These are phyloP conservation scores for Cremastinae sp. DNA, from an alignment of 2,888 invertebrate species.

Conservation along the genomic window DNA sequence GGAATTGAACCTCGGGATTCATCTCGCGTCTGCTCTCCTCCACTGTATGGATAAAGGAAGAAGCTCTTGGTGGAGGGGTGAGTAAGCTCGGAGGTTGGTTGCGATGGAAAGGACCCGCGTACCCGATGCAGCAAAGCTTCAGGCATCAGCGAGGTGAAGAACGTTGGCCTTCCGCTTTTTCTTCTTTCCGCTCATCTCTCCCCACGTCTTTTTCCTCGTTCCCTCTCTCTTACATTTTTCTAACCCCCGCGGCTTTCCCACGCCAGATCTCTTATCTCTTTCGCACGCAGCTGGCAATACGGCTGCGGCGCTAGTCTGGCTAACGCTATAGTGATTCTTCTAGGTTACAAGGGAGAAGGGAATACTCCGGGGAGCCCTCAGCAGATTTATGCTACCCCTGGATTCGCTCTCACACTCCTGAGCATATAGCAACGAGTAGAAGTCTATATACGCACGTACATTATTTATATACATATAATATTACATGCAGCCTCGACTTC, in stretches of 20 bases:
- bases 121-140: slow-evolving; percentile 38
- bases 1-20: slow-evolving; percentile 78
- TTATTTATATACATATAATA: slow-evolving; percentile 36
- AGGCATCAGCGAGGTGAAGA: slow-evolving; percentile 29
- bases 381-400: slow-evolving; percentile 78
- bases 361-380: slow-evolving; percentile 78
- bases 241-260: slow-evolving; percentile 49
- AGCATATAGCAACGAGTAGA: slow-evolving; percentile 37
- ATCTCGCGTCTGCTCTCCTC: slow-evolving; percentile 71
- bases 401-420: slow-evolving; percentile 66
- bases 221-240: slow-evolving; percentile 2
- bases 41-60: slow-evolving; percentile 50
- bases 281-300: slow-evolving; percentile 53
- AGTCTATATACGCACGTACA: slow-evolving; percentile 44
- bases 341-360: slow-evolving; percentile 67
- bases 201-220: slow-evolving; percentile 43
- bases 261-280: slow-evolving; percentile 51
- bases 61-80: slow-evolving; percentile 43
- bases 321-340: slow-evolving; percentile 26
- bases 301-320: slow-evolving; percentile 41
- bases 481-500: slow-evolving; percentile 46
- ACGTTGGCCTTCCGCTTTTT: slow-evolving; percentile 46
- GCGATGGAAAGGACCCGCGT: slow-evolving; percentile 36
- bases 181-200: slow-evolving; percentile 18
- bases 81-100: slow-evolving; percentile 40